Evolutionary conservation across 92 coral and sea anemone species (phyloP).

Genomic region (Siderastrea radians): DNA sequence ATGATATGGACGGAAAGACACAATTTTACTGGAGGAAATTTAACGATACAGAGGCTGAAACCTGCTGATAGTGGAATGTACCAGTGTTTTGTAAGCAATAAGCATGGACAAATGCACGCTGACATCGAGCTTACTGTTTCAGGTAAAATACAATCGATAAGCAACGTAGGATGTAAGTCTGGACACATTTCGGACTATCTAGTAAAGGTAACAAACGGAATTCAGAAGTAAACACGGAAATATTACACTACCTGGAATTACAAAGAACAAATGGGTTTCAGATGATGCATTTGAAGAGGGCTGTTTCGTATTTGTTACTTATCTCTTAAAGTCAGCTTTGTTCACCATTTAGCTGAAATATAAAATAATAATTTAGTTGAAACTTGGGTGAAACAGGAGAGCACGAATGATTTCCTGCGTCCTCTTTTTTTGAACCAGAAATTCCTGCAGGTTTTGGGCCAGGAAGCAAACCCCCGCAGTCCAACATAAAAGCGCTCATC

Average conservation of each 20-base stretch:
- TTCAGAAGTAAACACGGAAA: too few relatives aligned
- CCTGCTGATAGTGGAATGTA: constrained; percentile 86
- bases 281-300: too few relatives aligned
- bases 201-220: neutral
- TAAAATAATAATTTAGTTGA: neutral
- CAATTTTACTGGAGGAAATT: constrained; percentile 70
- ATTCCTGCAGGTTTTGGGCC: constrained; percentile 90
- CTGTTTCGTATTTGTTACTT: too few relatives aligned
- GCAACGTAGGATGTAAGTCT: neutral
- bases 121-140: constrained; percentile 82
- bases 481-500: constrained; percentile 70
- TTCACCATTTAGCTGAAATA: too few relatives aligned
- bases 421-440: constrained; percentile 34
- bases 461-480: constrained; percentile 80
- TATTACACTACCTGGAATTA: too few relatives aligned
- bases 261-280: too few relatives aligned
- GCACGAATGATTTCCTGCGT: neutral
- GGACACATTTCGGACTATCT: too few relatives aligned
- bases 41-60: constrained; percentile 66
- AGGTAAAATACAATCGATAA: constrained; percentile 41
- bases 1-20: constrained; percentile 62
- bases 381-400: neutral
- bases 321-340: too few relatives aligned
- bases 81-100: constrained; percentile 87
- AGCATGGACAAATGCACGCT: constrained; percentile 79